Percentiles rank a stretch among this genome's conserved stretches.
phyloP scores from a whole-genome alignment of 1,140 invertebrate species.

The Sycophaga agraensis region DNA sequence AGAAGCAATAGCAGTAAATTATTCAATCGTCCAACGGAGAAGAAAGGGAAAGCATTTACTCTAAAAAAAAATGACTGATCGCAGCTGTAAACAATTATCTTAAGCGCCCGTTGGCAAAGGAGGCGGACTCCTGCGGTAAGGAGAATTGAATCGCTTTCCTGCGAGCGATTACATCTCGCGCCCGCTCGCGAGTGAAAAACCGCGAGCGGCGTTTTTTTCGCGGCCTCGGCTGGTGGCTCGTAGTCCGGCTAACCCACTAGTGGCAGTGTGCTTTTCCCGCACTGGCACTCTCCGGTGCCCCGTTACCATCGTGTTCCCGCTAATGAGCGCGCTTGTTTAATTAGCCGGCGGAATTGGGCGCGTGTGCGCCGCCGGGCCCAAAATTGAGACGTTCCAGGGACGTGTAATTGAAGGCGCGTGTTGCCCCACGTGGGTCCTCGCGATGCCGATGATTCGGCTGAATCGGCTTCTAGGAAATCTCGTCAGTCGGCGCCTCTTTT shows the following conservation, averaged over 20 bases:
- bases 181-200: neutral
- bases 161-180: slow-evolving; percentile 1
- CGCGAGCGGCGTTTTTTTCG: neutral
- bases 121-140: too few relatives aligned
- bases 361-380: neutral
- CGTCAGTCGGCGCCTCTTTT: too few relatives aligned
- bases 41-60: too few relatives aligned
- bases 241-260: neutral
- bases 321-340: slow-evolving; percentile 16
- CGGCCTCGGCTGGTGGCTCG: neutral
- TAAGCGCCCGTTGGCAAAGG: too few relatives aligned
- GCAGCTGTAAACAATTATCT: too few relatives aligned
- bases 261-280: neutral
- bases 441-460: too few relatives aligned
- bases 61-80: too few relatives aligned
- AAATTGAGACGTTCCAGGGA: slow-evolving; percentile 6
- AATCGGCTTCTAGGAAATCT: too few relatives aligned
- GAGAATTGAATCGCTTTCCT: neutral
- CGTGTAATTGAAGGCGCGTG: neutral
- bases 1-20: too few relatives aligned
- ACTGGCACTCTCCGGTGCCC: slow-evolving; percentile 6
- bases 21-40: too few relatives aligned
- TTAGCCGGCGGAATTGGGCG: slow-evolving; percentile 10
- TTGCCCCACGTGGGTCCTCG: too few relatives aligned
- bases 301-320: slow-evolving; percentile 19